phyloP scores from a whole-genome alignment of 1,140 invertebrate genomes.

The Dendroctonus ponderosae region DNA sequence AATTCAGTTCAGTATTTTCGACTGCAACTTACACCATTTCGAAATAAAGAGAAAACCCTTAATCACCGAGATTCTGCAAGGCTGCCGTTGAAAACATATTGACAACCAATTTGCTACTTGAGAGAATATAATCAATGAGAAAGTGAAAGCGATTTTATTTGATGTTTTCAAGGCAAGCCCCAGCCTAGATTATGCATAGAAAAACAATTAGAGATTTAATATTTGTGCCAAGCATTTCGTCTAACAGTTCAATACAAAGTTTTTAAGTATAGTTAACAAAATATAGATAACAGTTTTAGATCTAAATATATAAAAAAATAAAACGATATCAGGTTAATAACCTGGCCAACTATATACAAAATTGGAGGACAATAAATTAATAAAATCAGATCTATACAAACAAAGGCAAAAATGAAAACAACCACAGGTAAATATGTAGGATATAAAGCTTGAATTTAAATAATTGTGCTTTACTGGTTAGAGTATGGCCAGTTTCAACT shows the following conservation, averaged over 20 bases:
- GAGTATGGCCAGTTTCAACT: not conserved
- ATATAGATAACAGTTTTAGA: constrained; percentile 6
- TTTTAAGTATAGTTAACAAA: constrained; percentile 7
- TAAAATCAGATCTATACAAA: constrained; percentile 27
- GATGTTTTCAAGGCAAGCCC: too few relatives aligned
- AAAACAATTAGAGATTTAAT: too few relatives aligned
- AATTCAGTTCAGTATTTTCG: too few relatives aligned
- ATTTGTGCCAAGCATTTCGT: not conserved
- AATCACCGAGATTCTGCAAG: too few relatives aligned
- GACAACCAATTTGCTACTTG: too few relatives aligned
- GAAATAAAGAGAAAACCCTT: too few relatives aligned
- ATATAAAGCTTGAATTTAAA: constrained; percentile 25
- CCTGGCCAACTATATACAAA: constrained; percentile 24
- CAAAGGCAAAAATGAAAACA: constrained; percentile 19
- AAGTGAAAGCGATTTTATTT: too few relatives aligned
- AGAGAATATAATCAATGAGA: too few relatives aligned
- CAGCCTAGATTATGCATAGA: too few relatives aligned
- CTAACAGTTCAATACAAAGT: not conserved
- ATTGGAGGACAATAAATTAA: constrained; percentile 17
- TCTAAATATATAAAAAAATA: constrained; percentile 18
- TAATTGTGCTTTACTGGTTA: constrained; percentile 16
- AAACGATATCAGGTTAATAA: constrained; percentile 21
- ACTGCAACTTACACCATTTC: too few relatives aligned
- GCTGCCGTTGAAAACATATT: too few relatives aligned
- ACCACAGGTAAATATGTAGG: constrained; percentile 19